A percentile compares a stretch with the other conserved stretches of the same genome.
Conservation (phyloP, 2,888 invertebrate species). For the Chromoteleia sp. region DNA sequence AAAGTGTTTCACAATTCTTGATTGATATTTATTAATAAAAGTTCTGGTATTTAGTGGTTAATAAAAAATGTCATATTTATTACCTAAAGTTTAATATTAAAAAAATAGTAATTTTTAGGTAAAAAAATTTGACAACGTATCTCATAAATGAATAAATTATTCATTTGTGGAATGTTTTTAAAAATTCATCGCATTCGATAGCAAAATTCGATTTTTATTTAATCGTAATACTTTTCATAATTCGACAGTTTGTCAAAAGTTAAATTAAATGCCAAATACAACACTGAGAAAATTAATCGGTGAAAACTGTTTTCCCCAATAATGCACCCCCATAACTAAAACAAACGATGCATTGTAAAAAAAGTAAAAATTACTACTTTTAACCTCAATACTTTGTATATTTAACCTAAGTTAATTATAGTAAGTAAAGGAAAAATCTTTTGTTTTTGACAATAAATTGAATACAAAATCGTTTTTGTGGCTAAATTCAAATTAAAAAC, state of each 20-base stretch:
- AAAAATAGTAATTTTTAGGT: neutral
- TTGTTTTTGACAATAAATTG: too few relatives aligned
- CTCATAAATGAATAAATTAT: neutral
- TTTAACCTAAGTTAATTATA: too few relatives aligned
- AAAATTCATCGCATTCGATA: neutral
- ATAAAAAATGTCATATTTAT: conserved; percentile 1
- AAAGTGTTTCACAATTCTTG: neutral
- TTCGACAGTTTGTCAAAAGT: neutral
- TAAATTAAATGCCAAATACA: conserved; percentile 10
- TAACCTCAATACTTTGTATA: too few relatives aligned
- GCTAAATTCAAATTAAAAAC: too few relatives aligned
- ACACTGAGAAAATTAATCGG: too few relatives aligned
- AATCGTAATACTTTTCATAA: neutral
- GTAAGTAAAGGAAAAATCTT: too few relatives aligned
- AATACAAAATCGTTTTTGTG: too few relatives aligned
- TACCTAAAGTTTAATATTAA: neutral
- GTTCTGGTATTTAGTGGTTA: neutral
- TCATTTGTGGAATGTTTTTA: conserved; percentile 11
- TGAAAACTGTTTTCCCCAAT: too few relatives aligned
- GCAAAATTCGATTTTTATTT: neutral
- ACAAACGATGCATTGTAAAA: too few relatives aligned
- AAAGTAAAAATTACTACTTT: too few relatives aligned
- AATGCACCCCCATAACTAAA: too few relatives aligned
- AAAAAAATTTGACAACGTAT: neutral
- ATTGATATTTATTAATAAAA: neutral